Evolutionary conservation across 2,888 invertebrate species (phyloP).

Genomic region (Hemicrepidius hirtus): DNA sequence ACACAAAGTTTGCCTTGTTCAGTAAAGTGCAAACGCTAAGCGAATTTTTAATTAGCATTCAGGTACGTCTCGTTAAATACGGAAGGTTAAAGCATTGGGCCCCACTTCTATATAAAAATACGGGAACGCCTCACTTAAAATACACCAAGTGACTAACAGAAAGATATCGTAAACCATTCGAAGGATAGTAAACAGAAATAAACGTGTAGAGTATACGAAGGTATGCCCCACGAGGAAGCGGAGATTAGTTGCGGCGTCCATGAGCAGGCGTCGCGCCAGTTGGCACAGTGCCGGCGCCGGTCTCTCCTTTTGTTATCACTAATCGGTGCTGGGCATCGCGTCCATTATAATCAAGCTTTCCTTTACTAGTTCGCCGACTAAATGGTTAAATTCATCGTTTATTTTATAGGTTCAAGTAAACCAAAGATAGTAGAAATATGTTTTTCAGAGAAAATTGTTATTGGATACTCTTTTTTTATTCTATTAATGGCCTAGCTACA

Average conservation of each 20-base stretch:
- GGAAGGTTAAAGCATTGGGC: neutral
- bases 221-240: constrained; percentile 39
- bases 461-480: too few species aligned
- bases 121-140: constrained; percentile 24
- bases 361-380: constrained; percentile 38
- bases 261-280: constrained; percentile 61
- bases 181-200: constrained; percentile 45
- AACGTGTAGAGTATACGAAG: constrained; percentile 32
- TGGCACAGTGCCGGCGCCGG: constrained; percentile 59
- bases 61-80: neutral
- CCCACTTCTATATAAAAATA: constrained; percentile 6
- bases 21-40: neutral
- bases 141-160: constrained; percentile 25
- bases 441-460: too few species aligned
- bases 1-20: neutral
- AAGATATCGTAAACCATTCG: constrained; percentile 27
- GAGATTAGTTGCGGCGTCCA: constrained; percentile 55
- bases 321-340: constrained; percentile 53
- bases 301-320: constrained; percentile 49
- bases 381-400: constrained; percentile 45
- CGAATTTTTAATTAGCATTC: constrained; percentile 22
- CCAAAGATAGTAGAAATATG: neutral
- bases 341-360: constrained; percentile 45
- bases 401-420: constrained; percentile 6
- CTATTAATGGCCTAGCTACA: too few species aligned